Evolutionary conservation across 2,888 invertebrate genomes (phyloP).

Genomic region (Oeneis ivallda): DNA sequence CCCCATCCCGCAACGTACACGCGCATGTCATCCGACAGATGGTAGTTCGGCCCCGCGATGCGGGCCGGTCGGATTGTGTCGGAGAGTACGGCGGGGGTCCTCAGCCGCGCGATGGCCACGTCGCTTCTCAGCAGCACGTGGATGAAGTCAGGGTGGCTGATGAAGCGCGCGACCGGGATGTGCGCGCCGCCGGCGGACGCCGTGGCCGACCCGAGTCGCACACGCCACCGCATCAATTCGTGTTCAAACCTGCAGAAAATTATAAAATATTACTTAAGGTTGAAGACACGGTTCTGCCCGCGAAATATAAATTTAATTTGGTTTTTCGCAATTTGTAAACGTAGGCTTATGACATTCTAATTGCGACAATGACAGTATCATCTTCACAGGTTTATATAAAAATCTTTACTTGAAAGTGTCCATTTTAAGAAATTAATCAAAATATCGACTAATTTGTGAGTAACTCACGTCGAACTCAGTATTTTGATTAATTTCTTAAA

Average conservation of each 20-base stretch:
- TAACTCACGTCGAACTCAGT: too few relatives aligned
- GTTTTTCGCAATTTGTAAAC: too few relatives aligned
- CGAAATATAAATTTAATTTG: too few relatives aligned
- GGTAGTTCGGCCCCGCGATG: slow-evolving; percentile 47
- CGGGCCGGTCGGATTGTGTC: slow-evolving; percentile 42
- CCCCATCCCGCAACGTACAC: slow-evolving; percentile 57
- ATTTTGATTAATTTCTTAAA: too few relatives aligned
- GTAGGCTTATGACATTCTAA: too few relatives aligned
- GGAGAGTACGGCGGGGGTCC: slow-evolving; percentile 34
- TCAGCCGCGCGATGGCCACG: slow-evolving; percentile 44
- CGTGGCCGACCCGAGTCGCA: slow-evolving; percentile 43
- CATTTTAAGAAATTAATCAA: too few relatives aligned
- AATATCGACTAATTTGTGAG: too few relatives aligned
- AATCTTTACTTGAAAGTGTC: too few relatives aligned
- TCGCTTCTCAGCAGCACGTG: slow-evolving; percentile 39
- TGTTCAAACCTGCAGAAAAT: not conserved
- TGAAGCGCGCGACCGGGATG: slow-evolving; percentile 33
- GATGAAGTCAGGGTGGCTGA: slow-evolving; percentile 40
- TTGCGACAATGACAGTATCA: too few relatives aligned
- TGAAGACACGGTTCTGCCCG: too few relatives aligned
- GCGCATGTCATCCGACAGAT: slow-evolving; percentile 40
- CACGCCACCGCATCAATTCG: slow-evolving; percentile 47
- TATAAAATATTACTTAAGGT: too few relatives aligned
- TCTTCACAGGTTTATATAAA: too few relatives aligned
- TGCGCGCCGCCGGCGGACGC: slow-evolving; percentile 41